These are phyloP conservation scores for Trachythela sp. DNA, from an alignment of 64 coral and sea anemone species.

Conservation along the genomic window DNA sequence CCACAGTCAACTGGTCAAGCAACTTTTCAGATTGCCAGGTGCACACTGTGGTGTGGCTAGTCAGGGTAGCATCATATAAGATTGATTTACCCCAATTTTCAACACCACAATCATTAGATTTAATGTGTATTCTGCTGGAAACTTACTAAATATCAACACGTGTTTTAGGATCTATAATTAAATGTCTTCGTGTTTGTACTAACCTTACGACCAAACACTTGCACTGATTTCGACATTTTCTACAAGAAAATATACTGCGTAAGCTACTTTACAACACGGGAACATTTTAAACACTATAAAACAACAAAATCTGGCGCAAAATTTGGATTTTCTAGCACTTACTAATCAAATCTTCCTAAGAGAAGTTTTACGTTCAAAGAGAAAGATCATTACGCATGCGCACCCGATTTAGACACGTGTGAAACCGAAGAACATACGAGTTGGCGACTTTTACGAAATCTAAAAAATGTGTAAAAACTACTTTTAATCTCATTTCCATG, in stretches of 20 bases:
- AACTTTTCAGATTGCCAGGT: too few relatives aligned
- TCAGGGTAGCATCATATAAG: too few relatives aligned
- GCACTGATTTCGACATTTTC: conserved; percentile 98
- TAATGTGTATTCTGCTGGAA: not conserved
- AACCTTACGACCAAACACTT: conserved; percentile 99
- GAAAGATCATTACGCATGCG: not conserved
- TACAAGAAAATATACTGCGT: conserved; percentile 38
- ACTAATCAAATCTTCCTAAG: not conserved
- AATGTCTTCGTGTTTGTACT: not conserved
- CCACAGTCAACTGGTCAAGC: too few relatives aligned
- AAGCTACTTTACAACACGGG: not conserved
- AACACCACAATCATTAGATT: not conserved
- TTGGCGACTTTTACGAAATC: not conserved
- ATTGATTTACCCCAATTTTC: too few relatives aligned
- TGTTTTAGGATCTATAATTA: not conserved
- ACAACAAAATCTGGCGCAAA: not conserved
- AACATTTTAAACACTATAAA: not conserved
- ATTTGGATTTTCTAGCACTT: not conserved
- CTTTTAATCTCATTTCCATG: too few relatives aligned
- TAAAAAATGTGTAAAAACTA: too few relatives aligned
- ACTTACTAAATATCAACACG: conserved; percentile 33
- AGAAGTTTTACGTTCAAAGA: conserved; percentile 1
- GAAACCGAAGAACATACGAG: not conserved
- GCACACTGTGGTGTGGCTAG: too few relatives aligned
- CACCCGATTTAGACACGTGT: not conserved